A percentile compares a stretch with the other conserved stretches of the same genome.
phyloP scores from a whole-genome alignment of 2,888 invertebrate species.

The Dugesia japonica region DNA sequence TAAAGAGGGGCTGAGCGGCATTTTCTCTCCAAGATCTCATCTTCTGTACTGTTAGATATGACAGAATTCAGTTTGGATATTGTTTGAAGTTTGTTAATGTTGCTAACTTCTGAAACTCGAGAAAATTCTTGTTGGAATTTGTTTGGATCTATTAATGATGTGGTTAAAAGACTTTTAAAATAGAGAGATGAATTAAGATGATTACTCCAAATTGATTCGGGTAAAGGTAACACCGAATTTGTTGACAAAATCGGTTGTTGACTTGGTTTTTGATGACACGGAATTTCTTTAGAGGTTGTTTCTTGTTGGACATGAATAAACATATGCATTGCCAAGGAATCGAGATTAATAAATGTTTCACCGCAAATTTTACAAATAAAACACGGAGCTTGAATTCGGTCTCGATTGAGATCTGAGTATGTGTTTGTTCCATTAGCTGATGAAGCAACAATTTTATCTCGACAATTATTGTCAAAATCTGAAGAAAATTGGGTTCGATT shows the following conservation, averaged over 20 bases:
- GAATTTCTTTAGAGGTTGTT: neutral
- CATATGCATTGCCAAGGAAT: slow-evolving; percentile 34
- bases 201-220: neutral
- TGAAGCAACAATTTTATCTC: neutral
- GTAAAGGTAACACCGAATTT: neutral
- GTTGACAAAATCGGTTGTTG: slow-evolving; percentile 16
- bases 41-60: slow-evolving; percentile 8
- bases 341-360: slow-evolving; percentile 25
- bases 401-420: neutral
- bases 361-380: slow-evolving; percentile 31
- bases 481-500: neutral
- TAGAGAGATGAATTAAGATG: slow-evolving; percentile 4
- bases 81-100: neutral
- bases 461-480: neutral
- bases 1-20: slow-evolving; percentile 4
- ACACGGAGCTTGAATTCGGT: neutral
- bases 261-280: neutral
- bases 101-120: neutral
- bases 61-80: neutral
- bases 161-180: slow-evolving; percentile 3
- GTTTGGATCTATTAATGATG: neutral
- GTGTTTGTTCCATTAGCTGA: neutral
- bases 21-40: neutral
- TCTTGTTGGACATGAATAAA: slow-evolving; percentile 29
- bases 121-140: slow-evolving; percentile 17